Base-by-base conservation (phyloP, 2,888 invertebrate species). In the Amphipyra tragopoginis region DNA sequence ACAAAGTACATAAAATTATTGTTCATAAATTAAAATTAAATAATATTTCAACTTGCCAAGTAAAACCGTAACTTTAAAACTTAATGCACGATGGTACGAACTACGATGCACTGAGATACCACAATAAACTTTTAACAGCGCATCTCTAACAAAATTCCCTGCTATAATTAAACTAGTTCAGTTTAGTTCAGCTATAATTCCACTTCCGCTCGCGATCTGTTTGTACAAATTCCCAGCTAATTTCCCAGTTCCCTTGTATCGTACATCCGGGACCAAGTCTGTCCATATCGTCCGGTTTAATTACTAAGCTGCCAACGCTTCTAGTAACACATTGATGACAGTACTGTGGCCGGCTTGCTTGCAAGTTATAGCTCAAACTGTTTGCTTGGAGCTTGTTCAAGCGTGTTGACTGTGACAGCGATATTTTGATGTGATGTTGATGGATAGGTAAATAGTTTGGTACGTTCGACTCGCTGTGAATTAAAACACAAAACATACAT, bases 241-340 rank as follows among this genome's bases (percentile, higher is more conserved):
- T 73, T 73, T 68, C 62, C 63, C 58, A 59, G 58, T 68, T 60
- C 57, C 26, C 54, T 53, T 65, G 54, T 43, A 61, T 74, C 63
- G 47, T 72, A 77, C 64, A 74, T 77, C 74, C 65, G 71, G 57
- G 80, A 49, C 43, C 53, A 70, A 68, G 76, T 78, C 79, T 75
- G 79, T 83, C 77, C 72, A 76, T 79, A 80, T 80, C 83, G 84
- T 82, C 81, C 77, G 77, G 82, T 83, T 85, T 84, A 83, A 86
- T 86, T 84, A 83, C 80, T 68, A 63, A 72, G 71, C 80, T 75
- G 77, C 70, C 74, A 70, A 56, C 75, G 75, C 60, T 60, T 44
- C 50, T 43, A 59, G 75, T 58, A 66, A 67, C 72, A 72, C 64
- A 72, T 69, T 65, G 76, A 72, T 70, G 71, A 71, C 66, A 71